A percentile compares a stretch with the other conserved stretches of the same genome.
phyloP scores from a whole-genome alignment of 1,140 invertebrate genomes.

The Hylaeus anthracinus region DNA sequence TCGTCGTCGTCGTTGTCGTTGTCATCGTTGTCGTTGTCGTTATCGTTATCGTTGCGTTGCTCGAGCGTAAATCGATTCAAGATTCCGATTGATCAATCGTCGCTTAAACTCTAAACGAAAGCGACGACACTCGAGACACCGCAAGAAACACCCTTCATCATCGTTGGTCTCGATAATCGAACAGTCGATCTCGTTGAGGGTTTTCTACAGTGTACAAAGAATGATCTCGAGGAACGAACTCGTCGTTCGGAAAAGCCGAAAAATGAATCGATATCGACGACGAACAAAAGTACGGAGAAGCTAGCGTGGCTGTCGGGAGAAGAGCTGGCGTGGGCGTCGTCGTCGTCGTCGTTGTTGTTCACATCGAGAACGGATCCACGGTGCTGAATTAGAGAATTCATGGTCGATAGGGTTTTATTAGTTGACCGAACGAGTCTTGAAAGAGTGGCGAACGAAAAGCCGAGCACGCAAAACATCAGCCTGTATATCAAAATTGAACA shows the following conservation, averaged over 20 bases:
- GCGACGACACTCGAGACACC: constrained; percentile 20
- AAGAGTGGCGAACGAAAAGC: background rate
- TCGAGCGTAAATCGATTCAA: constrained; percentile 29
- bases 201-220: constrained; percentile 1
- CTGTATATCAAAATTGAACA: too few species aligned
- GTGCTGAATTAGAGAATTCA: background rate
- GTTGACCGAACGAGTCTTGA: background rate
- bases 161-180: constrained; percentile 21
- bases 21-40: background rate
- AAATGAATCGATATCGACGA: background rate
- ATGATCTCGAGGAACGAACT: constrained; percentile 22
- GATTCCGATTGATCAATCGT: constrained; percentile 40
- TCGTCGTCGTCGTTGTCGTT: constrained; percentile 12
- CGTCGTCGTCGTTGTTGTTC: constrained; percentile 27
- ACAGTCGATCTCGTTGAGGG: constrained; percentile 35
- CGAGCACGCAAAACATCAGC: background rate
- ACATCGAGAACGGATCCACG: background rate
- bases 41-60: constrained; percentile 14
- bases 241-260: background rate
- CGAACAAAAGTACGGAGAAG: background rate
- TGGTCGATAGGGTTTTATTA: background rate
- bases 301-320: background rate
- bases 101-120: constrained; percentile 4
- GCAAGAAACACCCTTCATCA: constrained; percentile 8
- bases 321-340: background rate